These are phyloP conservation scores for Coptodon bakossiorum DNA, from an alignment of 2,113 vertebrate species.

Conservation along the genomic window DNA sequence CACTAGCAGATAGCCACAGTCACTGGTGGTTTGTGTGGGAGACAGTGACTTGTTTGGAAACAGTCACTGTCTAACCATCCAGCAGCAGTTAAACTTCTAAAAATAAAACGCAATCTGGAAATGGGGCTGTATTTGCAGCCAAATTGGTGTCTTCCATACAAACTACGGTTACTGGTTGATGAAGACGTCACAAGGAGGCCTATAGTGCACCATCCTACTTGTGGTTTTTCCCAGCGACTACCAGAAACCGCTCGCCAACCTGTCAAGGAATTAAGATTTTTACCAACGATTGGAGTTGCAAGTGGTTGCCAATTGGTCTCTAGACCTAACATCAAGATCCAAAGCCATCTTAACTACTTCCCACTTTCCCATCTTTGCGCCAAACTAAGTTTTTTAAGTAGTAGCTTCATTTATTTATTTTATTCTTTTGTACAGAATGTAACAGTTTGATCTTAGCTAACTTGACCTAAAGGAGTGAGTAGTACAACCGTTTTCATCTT, in stretches of 20 bases:
- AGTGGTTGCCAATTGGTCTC: neutral
- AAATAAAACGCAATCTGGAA: neutral
- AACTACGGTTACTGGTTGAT: neutral
- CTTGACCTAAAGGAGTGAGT: neutral
- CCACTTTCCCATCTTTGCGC: neutral
- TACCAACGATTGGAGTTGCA: neutral
- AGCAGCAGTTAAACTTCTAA: neutral
- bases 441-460: neutral
- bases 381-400: neutral
- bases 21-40: neutral
- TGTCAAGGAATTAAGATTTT: neutral
- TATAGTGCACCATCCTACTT: neutral
- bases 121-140: neutral
- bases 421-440: neutral
- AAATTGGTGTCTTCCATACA: rapidly evolving
- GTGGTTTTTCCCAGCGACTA: neutral
- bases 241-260: rapidly evolving
- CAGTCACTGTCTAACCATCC: neutral
- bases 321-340: neutral
- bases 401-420: neutral
- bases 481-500: neutral
- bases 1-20: neutral
- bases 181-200: neutral
- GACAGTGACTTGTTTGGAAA: neutral
- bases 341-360: neutral